Percentiles rank a stretch among this genome's conserved stretches.
These are phyloP conservation scores for Drosophila pseudoobscura DNA, from an alignment of 1,140 invertebrate species.

Conservation along the genomic window DNA sequence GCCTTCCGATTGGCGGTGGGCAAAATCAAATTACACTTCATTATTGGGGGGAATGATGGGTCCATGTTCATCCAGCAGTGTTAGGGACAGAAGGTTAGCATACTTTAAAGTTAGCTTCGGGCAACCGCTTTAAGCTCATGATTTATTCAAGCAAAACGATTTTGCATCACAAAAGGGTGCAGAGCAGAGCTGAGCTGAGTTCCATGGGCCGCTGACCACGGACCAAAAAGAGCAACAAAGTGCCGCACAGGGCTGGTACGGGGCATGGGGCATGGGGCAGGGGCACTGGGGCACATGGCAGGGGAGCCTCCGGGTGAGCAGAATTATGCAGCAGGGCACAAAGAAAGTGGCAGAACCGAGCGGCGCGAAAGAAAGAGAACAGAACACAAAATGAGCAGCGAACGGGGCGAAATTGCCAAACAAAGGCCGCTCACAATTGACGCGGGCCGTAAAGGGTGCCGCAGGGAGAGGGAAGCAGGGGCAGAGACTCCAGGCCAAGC, in stretches of 20 bases:
- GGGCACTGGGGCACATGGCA: background rate
- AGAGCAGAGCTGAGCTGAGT: conserved; percentile 7
- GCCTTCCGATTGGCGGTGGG: too few relatives aligned
- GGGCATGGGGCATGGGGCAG: background rate
- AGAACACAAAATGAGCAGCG: conserved; percentile 61
- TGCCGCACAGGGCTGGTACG: conserved; percentile 21
- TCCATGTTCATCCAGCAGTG: too few relatives aligned
- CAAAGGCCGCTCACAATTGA: conserved; percentile 51
- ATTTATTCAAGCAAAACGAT: conserved; percentile 78
- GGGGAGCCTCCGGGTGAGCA: conserved; percentile 7
- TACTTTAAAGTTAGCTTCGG: conserved; percentile 39
- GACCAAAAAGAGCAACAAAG: conserved; percentile 62
- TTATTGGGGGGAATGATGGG: too few relatives aligned
- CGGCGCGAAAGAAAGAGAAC: conserved; percentile 21
- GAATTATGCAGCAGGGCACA: conserved; percentile 57
- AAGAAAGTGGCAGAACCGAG: conserved; percentile 42
- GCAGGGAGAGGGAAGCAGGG: background rate
- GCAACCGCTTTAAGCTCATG: conserved; percentile 54
- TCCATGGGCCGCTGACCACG: conserved; percentile 65
- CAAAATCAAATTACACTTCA: too few relatives aligned
- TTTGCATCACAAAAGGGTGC: conserved; percentile 71
- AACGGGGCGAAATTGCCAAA: conserved; percentile 64
- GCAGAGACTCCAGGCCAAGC: background rate
- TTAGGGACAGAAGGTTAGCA: conserved; percentile 3
- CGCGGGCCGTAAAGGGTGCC: conserved; percentile 20